Percentiles rank a stretch among this genome's conserved stretches.
These are phyloP conservation scores for Lasioglossum leucozonium DNA, from an alignment of 2,888 invertebrate species.

Conservation along the genomic window DNA sequence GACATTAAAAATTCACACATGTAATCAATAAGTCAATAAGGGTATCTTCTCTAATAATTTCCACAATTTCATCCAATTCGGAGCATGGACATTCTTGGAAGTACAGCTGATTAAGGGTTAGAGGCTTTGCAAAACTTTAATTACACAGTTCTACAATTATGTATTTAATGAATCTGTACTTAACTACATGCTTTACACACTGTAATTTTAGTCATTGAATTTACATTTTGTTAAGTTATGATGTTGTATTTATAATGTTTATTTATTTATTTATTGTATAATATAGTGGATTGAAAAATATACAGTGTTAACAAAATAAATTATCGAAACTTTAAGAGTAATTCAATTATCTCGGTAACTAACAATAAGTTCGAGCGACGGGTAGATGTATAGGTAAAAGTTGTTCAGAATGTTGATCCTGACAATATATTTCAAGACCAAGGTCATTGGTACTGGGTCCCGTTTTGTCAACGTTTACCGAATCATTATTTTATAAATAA, in stretches of 20 bases:
- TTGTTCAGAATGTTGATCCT: too few species aligned
- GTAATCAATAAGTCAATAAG: too few species aligned
- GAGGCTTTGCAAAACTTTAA: not conserved
- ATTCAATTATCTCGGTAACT: too few species aligned
- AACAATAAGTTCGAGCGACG: too few species aligned
- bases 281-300: constrained; percentile 1
- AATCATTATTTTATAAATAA: too few species aligned
- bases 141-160: not conserved
- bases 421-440: too few species aligned
- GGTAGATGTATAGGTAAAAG: too few species aligned
- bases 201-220: constrained; percentile 1
- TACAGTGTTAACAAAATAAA: constrained; percentile 37
- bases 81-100: too few species aligned
- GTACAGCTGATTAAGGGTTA: not conserved
- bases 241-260: constrained; percentile 42
- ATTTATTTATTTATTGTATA: constrained; percentile 54
- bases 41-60: not conserved
- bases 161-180: not conserved
- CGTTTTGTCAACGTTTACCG: too few species aligned
- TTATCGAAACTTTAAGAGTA: constrained; percentile 16
- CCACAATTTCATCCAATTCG: too few species aligned
- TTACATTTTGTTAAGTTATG: not conserved
- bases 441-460: too few species aligned
- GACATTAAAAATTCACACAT: too few species aligned
- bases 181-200: not conserved